Base-by-base conservation (phyloP, 2,888 invertebrate genomes). In the Hemicrepidius hirtus region DNA sequence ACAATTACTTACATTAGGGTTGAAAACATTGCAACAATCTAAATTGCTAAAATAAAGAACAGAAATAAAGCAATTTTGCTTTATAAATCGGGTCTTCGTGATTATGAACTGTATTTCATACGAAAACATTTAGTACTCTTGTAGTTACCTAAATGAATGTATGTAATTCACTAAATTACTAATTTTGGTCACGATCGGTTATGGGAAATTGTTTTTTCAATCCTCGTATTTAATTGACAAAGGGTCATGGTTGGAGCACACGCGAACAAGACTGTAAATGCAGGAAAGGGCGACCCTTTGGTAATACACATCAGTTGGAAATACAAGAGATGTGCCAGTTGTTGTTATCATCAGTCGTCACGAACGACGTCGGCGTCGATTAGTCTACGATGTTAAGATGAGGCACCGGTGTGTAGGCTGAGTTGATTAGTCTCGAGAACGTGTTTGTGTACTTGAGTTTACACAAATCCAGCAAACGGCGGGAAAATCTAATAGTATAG, bases 341-440 rank as follows among this genome's bases (percentile, higher is more conserved):
- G 69, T 69, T 69, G 69, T 73, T 69, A 69, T 66, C 73, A 66
- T 73, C 69, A 66, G 65, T 73, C 69, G 73, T 73, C 73, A 73
- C 68, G 73, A 73, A 73, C 73, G 28, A 57, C 66, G 73, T 69
- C 68, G 24, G 24, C 40, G 57, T 73, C 59, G 59, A 73, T 73
- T 73, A 68, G 49, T 68, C 50, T 46, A n/a, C 59, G 66, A 57
- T 46, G 59, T 46, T 35, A 21, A 46, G 69, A 69, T 73, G 65
- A 73, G 49, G 67, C 67, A 71, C 40, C 63, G 65, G 50, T 55
- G 40, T 55, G 55, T 67, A 55, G 67, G 53, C 21, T 67, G 62
- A 71, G 66, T 67, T 64, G 72, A 68, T 68, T 68, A 68, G 64
- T 49, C 57, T 59, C 20, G 46, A 57, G 55, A 63, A 64, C 59